A percentile compares a stretch with the other conserved stretches of the same genome.
Evolutionary conservation across 2,113 vertebrate genomes (phyloP).

Genomic region (Hypomesus transpacificus): DNA sequence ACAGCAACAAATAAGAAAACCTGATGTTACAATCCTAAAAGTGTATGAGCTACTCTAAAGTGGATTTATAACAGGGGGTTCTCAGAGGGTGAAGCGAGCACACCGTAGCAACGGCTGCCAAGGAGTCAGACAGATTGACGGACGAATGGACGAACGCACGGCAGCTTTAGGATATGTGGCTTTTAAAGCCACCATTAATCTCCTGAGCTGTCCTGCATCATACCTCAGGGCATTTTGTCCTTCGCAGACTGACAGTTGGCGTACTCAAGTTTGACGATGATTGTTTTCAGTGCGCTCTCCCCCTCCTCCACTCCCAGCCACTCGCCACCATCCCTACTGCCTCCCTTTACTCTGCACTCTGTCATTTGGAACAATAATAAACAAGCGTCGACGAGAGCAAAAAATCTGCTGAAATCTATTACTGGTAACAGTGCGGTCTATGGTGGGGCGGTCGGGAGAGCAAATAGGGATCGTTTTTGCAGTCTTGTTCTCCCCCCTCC

Average conservation of each 20-base stretch:
- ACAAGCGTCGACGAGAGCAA: slow-evolving; percentile 56
- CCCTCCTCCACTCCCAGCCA: slow-evolving; percentile 1
- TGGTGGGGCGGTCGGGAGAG: slow-evolving; percentile 25
- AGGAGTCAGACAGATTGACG: not conserved
- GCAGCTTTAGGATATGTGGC: slow-evolving; percentile 43
- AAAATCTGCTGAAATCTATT: slow-evolving; percentile 69
- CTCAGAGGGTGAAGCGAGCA: slow-evolving; percentile 12
- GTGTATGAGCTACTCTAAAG: slow-evolving; percentile 1
- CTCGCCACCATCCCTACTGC: slow-evolving; percentile 29
- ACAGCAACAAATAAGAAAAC: slow-evolving; percentile 11
- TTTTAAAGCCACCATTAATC: slow-evolving; percentile 64
- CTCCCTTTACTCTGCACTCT: slow-evolving; percentile 64
- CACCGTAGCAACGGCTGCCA: slow-evolving; percentile 2
- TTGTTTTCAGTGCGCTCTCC: slow-evolving; percentile 50
- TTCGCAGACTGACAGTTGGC: slow-evolving; percentile 53
- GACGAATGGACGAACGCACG: not conserved
- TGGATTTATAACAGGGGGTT: slow-evolving; percentile 13
- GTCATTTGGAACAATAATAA: slow-evolving; percentile 75
- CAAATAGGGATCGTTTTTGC: not conserved
- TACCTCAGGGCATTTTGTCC: slow-evolving; percentile 27
- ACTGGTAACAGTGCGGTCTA: slow-evolving; percentile 63
- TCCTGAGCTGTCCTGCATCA: slow-evolving; percentile 39
- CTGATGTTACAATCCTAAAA: not conserved
- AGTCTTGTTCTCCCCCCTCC: slow-evolving; percentile 15
- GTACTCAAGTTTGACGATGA: slow-evolving; percentile 53